Base-by-base conservation (phyloP, 2,888 invertebrate species). In the Tolmerus cingulatus region DNA sequence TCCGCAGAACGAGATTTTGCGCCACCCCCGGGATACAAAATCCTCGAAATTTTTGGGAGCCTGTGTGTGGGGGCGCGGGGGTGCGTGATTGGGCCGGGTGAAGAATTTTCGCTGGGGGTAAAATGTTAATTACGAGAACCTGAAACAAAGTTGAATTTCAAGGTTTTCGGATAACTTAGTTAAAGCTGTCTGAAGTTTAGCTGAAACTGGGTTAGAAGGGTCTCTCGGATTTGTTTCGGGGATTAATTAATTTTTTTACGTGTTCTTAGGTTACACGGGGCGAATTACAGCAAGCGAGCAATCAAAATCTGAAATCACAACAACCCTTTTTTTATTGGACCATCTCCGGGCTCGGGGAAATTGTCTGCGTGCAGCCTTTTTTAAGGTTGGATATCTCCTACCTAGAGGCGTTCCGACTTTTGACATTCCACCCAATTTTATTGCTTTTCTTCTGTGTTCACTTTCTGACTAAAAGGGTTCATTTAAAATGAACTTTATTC, bases 131-230 rank as follows among this genome's bases (percentile, higher is more conserved):
- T 78, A 78, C 78, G 23, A 43, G 37, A 78, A 78, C 78, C 78
- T 78, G 40, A 78, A 78, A 78, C 40, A 78, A 78, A 78, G 78
- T 78, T 43, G 43, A 78, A 78, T 78, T 78, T 78, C 78, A 78
- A 78, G 78, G 78, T 46, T 78, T 78, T 78, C 43, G 27, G 66
- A 78, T 78, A 78, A 78, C 43, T 78, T 78, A 78, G 78, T 40
- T 78, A 78, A 78, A 78, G 78, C 78, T 78, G 78, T 78, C 78
- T 43, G 37, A 78, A 78, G 23, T 78, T 37, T n/a, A 76, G 43
- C 66, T 23, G 40, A 43, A 40, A 23, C 78, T 43, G 37, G 78
- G 37, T 78, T 78, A 40, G 78, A 78, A 78, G 78, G 78, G 78
- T 78, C 43, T n/a, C 43, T 78, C 19, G 37, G 78, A 40, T 78